These are phyloP conservation scores for Gryllus bimaculatus DNA, from an alignment of 1,140 invertebrate species.

Conservation along the genomic window DNA sequence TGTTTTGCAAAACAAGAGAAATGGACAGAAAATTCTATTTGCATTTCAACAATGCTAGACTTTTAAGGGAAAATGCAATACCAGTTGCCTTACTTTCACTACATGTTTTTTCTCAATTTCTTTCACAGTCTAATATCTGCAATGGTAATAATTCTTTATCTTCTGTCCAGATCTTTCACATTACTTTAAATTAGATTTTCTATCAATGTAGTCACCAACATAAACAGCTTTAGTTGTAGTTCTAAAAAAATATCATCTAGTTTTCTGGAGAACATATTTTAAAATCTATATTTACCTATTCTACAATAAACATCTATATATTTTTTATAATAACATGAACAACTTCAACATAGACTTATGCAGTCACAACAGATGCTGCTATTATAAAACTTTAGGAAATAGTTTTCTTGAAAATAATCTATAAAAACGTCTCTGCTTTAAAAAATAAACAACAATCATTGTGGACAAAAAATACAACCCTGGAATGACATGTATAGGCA, in stretches of 20 bases:
- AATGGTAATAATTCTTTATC: neutral
- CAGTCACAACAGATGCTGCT: slow-evolving; percentile 3
- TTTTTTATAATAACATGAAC: neutral
- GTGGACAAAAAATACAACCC: neutral
- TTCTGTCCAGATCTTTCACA: neutral
- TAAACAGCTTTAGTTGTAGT: neutral
- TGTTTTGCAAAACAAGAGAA: neutral
- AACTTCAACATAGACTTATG: slow-evolving; percentile 1
- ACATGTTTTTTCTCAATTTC: neutral
- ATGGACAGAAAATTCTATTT: neutral
- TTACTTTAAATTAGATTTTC: neutral
- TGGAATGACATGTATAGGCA: neutral
- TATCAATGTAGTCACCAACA: neutral
- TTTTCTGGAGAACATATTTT: neutral
- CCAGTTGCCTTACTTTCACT: too few species aligned
- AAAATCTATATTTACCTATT: neutral
- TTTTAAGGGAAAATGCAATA: too few species aligned
- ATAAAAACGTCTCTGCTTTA: neutral
- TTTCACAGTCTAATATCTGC: neutral
- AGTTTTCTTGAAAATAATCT: slow-evolving; percentile 1
- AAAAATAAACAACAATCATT: slow-evolving; percentile 1
- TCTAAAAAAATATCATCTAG: slow-evolving; percentile 1
- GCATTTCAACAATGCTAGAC: too few species aligned
- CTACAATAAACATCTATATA: neutral
- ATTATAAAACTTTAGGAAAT: neutral